Evolutionary conservation across 2,888 invertebrate species (phyloP).

Genomic region (Catocala sponsa): DNA sequence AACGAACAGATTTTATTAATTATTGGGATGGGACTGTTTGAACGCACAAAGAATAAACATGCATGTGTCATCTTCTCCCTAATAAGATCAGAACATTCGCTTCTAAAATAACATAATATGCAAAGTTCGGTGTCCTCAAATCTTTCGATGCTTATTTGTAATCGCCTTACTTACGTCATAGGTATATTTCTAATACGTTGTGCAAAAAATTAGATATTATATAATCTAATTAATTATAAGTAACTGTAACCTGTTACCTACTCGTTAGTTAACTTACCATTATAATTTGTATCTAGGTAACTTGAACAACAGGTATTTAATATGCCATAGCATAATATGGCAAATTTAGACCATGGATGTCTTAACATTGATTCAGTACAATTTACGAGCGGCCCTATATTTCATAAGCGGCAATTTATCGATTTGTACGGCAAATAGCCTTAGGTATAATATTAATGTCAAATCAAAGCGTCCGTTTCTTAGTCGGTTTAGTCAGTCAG

Average conservation of each 20-base stretch:
- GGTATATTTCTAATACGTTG: neutral
- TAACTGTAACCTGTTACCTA: neutral
- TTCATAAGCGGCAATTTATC: no score
- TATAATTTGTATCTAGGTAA: neutral
- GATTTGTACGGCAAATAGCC: no score
- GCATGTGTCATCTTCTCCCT: conserved; percentile 9
- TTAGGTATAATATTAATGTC: conserved; percentile 16
- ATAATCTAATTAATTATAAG: neutral
- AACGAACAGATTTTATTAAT: conserved; percentile 14
- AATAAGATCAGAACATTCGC: neutral
- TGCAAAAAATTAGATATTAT: neutral
- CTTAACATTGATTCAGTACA: no score
- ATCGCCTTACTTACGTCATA: neutral
- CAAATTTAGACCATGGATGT: neutral
- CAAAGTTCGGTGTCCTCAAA: conserved; percentile 9
- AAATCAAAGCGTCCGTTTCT: conserved; percentile 33
- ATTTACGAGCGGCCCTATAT: no score
- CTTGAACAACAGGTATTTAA: neutral
- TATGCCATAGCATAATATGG: neutral
- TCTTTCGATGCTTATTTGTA: neutral
- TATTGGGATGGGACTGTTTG: neutral
- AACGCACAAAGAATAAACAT: conserved; percentile 29
- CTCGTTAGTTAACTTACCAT: neutral
- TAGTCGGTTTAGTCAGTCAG: conserved; percentile 30
- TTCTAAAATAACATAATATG: neutral